Conservation (phyloP, 1,140 invertebrate species). For the Plutomurus gul region DNA sequence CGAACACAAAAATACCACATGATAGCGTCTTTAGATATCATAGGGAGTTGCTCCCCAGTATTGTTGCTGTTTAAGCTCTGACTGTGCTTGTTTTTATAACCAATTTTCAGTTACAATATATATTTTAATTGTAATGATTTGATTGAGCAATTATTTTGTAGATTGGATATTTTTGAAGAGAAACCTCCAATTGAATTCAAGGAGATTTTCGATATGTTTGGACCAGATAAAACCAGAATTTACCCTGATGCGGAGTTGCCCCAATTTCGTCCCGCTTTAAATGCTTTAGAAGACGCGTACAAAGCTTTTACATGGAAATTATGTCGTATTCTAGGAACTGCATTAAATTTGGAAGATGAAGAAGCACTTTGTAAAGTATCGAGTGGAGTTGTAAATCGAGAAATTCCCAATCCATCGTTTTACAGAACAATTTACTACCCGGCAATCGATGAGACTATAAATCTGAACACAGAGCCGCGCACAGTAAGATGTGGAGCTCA, state of each 20-base stretch:
- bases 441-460: neutral
- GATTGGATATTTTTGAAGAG: neutral
- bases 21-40: too few species aligned
- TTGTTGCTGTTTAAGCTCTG: neutral
- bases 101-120: too few species aligned
- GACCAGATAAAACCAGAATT: neutral
- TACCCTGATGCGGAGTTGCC: constrained; percentile 23
- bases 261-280: neutral
- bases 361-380: constrained; percentile 24
- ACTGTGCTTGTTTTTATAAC: too few species aligned
- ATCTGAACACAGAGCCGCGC: neutral
- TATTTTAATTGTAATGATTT: neutral
- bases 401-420: neutral
- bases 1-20: too few species aligned
- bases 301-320: neutral
- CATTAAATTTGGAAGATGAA: neutral
- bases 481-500: constrained; percentile 41
- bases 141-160: neutral
- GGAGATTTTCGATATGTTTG: constrained; percentile 15
- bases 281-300: neutral
- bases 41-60: too few species aligned
- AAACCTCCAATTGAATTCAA: neutral
- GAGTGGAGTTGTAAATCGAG: neutral
- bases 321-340: neutral
- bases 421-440: constrained; percentile 33